These are phyloP conservation scores for Bombylius major DNA, from an alignment of 2,888 invertebrate genomes.

Conservation along the genomic window DNA sequence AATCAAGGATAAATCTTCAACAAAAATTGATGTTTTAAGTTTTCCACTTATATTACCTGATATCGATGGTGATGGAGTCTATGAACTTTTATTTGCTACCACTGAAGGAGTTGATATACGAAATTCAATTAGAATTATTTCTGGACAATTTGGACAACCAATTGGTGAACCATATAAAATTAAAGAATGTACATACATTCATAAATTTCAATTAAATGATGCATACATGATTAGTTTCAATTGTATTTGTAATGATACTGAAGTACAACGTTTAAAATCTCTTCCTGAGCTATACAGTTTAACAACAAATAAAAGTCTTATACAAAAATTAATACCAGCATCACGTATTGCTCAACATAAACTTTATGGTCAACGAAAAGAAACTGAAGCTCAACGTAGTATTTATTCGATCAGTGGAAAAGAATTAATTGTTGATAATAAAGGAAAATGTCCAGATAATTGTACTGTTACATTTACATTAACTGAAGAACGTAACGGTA, in stretches of 20 bases:
- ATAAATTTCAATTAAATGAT: constrained; percentile 44
- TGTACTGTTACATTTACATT: constrained; percentile 50
- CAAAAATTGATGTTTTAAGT: constrained; percentile 45
- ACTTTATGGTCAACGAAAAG: constrained; percentile 44
- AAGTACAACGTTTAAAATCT: constrained; percentile 39
- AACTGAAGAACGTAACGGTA: constrained; percentile 43
- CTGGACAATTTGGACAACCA: constrained; percentile 55
- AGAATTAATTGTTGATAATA: constrained; percentile 56
- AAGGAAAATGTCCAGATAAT: constrained; percentile 55
- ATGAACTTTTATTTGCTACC: constrained; percentile 52
- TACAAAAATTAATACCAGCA: constrained; percentile 27
- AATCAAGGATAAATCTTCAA: constrained; percentile 26
- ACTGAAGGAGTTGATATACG: constrained; percentile 40
- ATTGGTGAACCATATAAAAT: constrained; percentile 49
- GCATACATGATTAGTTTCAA: constrained; percentile 41
- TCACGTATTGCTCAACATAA: constrained; percentile 40
- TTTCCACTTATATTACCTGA: constrained; percentile 62
- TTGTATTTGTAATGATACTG: constrained; percentile 46
- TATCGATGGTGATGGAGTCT: constrained; percentile 55
- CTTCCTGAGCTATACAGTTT: constrained; percentile 37
- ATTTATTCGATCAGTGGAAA: constrained; percentile 48
- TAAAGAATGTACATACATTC: constrained; percentile 45
- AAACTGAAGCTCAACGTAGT: constrained; percentile 43
- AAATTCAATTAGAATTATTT: constrained; percentile 53
- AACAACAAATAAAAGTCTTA: constrained; percentile 29